Conservation (phyloP, 2,888 invertebrate genomes). For the Bombyx huttoni region DNA sequence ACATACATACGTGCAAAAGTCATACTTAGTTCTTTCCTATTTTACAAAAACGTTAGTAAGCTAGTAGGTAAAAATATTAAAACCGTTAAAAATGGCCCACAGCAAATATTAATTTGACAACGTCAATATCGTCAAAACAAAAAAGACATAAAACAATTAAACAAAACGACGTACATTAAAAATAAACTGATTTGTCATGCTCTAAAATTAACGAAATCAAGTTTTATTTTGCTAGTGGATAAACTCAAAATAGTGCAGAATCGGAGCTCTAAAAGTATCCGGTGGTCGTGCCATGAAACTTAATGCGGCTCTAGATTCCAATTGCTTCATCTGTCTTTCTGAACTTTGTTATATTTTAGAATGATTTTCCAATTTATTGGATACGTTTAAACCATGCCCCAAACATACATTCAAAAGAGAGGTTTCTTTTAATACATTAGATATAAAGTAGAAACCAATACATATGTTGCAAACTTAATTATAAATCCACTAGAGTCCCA, state of each 20-base stretch:
- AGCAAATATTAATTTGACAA: too few species aligned
- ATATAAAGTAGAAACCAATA: neutral
- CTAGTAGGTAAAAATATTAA: too few species aligned
- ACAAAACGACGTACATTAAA: neutral
- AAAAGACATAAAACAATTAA: constrained; percentile 21
- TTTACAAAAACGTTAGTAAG: too few species aligned
- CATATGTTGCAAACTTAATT: neutral
- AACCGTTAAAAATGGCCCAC: too few species aligned
- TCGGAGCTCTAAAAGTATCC: constrained; percentile 5
- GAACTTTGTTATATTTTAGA: neutral
- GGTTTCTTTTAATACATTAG: neutral
- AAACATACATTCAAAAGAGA: neutral
- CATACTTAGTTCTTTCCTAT: too few species aligned
- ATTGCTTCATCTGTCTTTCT: constrained; percentile 5
- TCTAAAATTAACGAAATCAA: neutral
- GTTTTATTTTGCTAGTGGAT: constrained; percentile 6
- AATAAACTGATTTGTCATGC: neutral
- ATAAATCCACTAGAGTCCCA: constrained; percentile 31
- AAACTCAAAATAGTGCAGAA: constrained; percentile 11
- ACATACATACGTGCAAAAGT: too few species aligned
- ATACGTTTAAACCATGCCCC: neutral
- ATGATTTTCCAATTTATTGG: neutral
- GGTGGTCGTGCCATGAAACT: constrained; percentile 7
- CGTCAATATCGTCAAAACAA: too few species aligned
- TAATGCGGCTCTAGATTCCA: constrained; percentile 4